Conservation (phyloP, 2,797 vertebrate species). For the Coluber constrictor region DNA sequence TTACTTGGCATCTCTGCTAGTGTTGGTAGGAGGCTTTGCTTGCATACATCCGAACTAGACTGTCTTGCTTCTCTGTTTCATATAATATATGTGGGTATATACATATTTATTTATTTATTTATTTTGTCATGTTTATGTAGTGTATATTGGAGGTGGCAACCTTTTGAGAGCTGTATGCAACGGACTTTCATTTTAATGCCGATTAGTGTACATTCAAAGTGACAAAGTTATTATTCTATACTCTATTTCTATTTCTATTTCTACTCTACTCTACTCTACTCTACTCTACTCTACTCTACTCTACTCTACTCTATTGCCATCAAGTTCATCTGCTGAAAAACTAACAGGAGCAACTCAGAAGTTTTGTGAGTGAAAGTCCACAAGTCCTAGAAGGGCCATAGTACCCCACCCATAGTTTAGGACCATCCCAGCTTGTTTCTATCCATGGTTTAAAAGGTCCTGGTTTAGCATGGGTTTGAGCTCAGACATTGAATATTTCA, state of each 20-base stretch:
- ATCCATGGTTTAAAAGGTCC: not conserved
- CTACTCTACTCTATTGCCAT: too few species aligned
- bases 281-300: too few species aligned
- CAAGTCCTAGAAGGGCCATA: not conserved
- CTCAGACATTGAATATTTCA: not conserved
- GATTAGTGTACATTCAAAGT: not conserved
- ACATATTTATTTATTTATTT: not conserved
- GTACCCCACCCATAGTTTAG: not conserved
- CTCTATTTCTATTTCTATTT: too few species aligned
- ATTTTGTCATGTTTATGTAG: not conserved
- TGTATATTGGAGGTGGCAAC: not conserved
- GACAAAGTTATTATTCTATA: not conserved
- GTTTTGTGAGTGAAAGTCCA: not conserved
- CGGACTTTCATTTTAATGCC: not conserved
- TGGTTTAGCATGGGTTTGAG: not conserved
- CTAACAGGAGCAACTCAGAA: not conserved
- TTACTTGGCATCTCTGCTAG: not conserved
- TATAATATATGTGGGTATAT: not conserved
- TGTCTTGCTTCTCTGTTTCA: not conserved
- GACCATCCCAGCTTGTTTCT: not conserved
- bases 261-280: too few species aligned
- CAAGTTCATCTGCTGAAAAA: too few species aligned
- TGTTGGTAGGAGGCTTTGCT: not conserved
- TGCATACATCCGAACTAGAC: not conserved
- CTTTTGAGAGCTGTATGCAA: not conserved